Evolutionary conservation across 1,140 invertebrate genomes (phyloP).

Genomic region (Atta cephalotes): DNA sequence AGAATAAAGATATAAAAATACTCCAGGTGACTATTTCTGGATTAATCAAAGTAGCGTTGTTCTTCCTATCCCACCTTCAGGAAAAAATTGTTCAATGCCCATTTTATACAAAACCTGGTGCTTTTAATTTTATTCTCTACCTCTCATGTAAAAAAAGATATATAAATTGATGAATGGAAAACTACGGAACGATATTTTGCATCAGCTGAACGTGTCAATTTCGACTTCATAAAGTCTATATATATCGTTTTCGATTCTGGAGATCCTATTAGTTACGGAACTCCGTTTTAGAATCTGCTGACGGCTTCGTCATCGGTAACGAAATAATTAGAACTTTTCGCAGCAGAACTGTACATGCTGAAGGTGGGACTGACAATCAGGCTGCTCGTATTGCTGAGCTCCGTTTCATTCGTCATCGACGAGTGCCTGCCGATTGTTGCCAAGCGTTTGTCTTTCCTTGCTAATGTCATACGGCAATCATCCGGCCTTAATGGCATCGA

Average conservation of each 20-base stretch:
- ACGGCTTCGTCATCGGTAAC: slow-evolving; percentile 84
- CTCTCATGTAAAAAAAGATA: not conserved
- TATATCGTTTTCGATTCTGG: not conserved
- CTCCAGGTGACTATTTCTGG: too few relatives aligned
- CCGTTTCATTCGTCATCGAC: slow-evolving; percentile 79
- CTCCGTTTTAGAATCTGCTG: slow-evolving; percentile 81
- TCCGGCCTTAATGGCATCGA: slow-evolving; percentile 84
- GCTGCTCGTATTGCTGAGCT: slow-evolving; percentile 72
- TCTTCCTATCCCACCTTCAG: not conserved
- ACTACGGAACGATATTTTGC: not conserved
- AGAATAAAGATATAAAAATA: too few relatives aligned
- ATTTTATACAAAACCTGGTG: not conserved
- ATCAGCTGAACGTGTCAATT: not conserved
- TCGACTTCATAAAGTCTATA: not conserved
- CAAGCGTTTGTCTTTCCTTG: slow-evolving; percentile 80
- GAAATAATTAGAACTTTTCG: slow-evolving; percentile 83
- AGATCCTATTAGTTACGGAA: not conserved
- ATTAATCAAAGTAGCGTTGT: not conserved
- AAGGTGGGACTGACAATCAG: slow-evolving; percentile 83
- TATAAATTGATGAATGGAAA: not conserved
- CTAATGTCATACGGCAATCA: slow-evolving; percentile 82
- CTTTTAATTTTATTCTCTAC: not conserved
- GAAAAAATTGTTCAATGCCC: not conserved
- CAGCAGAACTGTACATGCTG: slow-evolving; percentile 82
- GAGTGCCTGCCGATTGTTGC: slow-evolving; percentile 77